phyloP scores from a whole-genome alignment of 2,888 invertebrate species.

The Aleiodes testaceus region DNA sequence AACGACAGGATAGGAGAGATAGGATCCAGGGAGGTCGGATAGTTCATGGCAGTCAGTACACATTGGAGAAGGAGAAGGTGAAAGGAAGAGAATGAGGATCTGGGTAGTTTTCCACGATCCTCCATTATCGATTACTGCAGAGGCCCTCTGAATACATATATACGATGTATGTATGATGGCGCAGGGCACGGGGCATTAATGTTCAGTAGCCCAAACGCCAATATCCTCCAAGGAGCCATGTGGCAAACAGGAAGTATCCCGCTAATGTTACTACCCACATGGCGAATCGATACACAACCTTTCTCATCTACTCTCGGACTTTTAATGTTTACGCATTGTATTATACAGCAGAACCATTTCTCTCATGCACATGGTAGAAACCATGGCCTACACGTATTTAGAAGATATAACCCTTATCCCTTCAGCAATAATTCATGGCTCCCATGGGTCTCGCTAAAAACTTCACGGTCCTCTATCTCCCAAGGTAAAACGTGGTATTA shows the following conservation, averaged over 20 bases:
- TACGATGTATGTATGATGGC: neutral
- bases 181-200: neutral
- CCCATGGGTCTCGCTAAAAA: constrained; percentile 66
- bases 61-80: too few species aligned
- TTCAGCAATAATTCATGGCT: constrained; percentile 70
- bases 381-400: constrained; percentile 45
- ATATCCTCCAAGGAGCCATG: neutral
- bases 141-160: neutral
- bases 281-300: constrained; percentile 26
- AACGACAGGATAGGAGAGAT: constrained; percentile 15
- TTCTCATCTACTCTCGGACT: constrained; percentile 34
- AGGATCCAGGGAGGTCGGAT: constrained; percentile 9
- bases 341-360: constrained; percentile 32
- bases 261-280: neutral
- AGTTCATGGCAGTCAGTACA: constrained; percentile 9
- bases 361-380: neutral
- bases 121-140: constrained; percentile 24
- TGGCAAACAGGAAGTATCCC: constrained; percentile 2
- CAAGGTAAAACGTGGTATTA: constrained; percentile 62
- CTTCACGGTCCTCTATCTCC: constrained; percentile 48
- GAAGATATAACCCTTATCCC: constrained; percentile 59
- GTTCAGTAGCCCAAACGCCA: too few species aligned
- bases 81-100: too few species aligned
- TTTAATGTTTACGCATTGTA: constrained; percentile 28
- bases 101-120: constrained; percentile 26